A percentile compares a stretch with the other conserved stretches of the same genome.
phyloP scores from a whole-genome alignment of 1,140 invertebrate species.

The Notospermus geniculatus region DNA sequence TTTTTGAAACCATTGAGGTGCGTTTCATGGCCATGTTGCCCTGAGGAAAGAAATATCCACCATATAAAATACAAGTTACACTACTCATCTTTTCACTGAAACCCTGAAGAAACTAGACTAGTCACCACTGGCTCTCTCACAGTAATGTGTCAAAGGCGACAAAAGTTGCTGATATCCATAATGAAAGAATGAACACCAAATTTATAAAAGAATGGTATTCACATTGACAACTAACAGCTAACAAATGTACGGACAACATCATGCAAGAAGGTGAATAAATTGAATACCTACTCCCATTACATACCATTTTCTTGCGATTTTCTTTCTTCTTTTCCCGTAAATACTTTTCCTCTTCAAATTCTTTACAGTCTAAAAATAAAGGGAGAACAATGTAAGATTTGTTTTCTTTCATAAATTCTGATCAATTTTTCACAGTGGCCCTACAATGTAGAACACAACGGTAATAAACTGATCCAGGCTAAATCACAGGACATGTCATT shows the following conservation, averaged over 20 bases:
- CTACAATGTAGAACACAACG: no score
- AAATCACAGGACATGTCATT: not conserved
- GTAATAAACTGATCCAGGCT: not conserved
- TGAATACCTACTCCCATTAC: constrained; percentile 26
- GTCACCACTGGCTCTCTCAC: no score
- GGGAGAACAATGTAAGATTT: constrained; percentile 18
- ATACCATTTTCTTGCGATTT: constrained; percentile 53
- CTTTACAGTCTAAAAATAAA: constrained; percentile 45
- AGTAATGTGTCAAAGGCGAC: no score
- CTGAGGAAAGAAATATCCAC: constrained; percentile 29
- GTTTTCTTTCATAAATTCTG: no score
- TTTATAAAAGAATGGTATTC: no score
- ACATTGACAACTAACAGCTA: no score
- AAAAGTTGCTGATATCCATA: no score
- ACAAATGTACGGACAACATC: no score
- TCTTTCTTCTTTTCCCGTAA: constrained; percentile 55
- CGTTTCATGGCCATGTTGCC: constrained; percentile 41
- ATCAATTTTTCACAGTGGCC: no score
- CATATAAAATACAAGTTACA: not conserved
- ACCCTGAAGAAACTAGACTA: no score
- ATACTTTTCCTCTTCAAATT: constrained; percentile 50
- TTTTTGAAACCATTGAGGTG: constrained; percentile 53
- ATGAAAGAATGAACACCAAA: no score
- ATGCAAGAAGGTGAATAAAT: constrained; percentile 8
- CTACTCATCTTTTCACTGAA: no score